Evolutionary conservation across 2,113 vertebrate genomes (phyloP).

Genomic region (Mugil cephalus): DNA sequence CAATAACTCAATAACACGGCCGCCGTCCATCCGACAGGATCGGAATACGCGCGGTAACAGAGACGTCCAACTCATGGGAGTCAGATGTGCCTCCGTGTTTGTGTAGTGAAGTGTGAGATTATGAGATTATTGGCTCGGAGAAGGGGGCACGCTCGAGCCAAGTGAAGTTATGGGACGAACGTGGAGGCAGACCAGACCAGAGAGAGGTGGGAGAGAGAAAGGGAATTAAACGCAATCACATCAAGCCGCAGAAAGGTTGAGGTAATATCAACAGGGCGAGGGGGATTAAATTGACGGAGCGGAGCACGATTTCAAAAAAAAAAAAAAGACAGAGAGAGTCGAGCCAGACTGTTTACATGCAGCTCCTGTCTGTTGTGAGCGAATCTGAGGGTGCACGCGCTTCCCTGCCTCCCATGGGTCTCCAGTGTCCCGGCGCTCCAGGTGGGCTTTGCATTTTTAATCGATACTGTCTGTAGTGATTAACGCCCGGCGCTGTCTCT

Average conservation of each 20-base stretch:
- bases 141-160: conserved; percentile 41
- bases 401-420: conserved; percentile 69
- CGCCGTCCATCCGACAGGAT: conserved; percentile 41
- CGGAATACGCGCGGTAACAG: conserved; percentile 30
- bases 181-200: conserved; percentile 46
- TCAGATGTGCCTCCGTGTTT: conserved; percentile 48
- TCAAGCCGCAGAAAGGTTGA: conserved; percentile 57
- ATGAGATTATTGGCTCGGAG: conserved; percentile 69
- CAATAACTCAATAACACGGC: conserved; percentile 5
- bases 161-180: conserved; percentile 57
- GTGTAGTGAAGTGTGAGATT: conserved; percentile 70
- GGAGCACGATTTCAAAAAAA: conserved; percentile 43
- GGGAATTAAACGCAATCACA: conserved; percentile 64
- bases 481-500: conserved; percentile 72
- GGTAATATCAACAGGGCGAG: conserved; percentile 56
- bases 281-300: conserved; percentile 56
- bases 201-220: conserved; percentile 38
- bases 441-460: conserved; percentile 87
- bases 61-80: conserved; percentile 39
- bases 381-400: conserved; percentile 32
- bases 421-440: conserved; percentile 78
- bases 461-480: conserved; percentile 84
- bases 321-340: conserved; percentile 16
- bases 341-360: conserved; percentile 58
- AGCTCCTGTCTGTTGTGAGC: conserved; percentile 37